A percentile compares a stretch with the other conserved stretches of the same genome.
Conservation (phyloP, 2,888 invertebrate genomes). For the Catocala sponsa region DNA sequence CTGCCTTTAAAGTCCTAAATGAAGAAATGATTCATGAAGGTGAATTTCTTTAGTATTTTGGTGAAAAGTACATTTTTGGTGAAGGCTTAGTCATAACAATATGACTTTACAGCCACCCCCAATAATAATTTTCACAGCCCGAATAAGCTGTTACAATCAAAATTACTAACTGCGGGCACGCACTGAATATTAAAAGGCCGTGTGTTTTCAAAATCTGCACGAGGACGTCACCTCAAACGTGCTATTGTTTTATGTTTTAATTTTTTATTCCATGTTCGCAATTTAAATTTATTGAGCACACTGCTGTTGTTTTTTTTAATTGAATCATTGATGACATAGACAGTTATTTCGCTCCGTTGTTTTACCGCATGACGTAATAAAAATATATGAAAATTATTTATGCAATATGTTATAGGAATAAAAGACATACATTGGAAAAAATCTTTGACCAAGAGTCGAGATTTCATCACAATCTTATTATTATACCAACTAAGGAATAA, state of each 20-base stretch:
- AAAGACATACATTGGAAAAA: no score
- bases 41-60: no score
- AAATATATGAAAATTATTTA: not conserved
- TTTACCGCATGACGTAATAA: constrained; percentile 1
- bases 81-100: no score
- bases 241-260: constrained; percentile 22
- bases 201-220: constrained; percentile 30
- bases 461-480: no score
- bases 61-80: no score
- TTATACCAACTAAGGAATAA: no score
- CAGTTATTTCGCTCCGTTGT: not conserved
- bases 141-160: constrained; percentile 1
- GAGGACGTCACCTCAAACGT: constrained; percentile 19
- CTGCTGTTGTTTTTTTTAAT: constrained; percentile 3
- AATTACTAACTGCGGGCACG: not conserved
- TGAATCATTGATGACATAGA: not conserved
- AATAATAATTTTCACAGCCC: not conserved
- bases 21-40: no score
- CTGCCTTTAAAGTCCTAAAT: no score
- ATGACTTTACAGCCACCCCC: no score
- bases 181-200: constrained; percentile 7
- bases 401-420: no score
- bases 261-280: constrained; percentile 4
- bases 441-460: no score
- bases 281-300: constrained; percentile 8